Percentiles rank a stretch among this genome's conserved stretches.
These are phyloP conservation scores for Panurus biarmicus DNA, from an alignment of 2,113 vertebrate genomes.

Conservation along the genomic window DNA sequence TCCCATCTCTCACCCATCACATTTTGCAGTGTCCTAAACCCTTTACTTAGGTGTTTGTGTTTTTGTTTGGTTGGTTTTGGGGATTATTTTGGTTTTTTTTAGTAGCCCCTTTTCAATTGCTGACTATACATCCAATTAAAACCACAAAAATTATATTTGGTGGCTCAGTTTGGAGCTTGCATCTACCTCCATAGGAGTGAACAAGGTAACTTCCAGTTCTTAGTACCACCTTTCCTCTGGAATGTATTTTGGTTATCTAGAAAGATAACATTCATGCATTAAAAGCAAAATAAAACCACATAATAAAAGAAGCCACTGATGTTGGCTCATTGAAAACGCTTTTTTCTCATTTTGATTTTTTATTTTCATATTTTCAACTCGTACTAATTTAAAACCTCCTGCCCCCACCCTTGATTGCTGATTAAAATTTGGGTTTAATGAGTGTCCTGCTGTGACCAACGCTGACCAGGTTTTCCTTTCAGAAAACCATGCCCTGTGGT, in stretches of 20 bases:
- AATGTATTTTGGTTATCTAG: not conserved
- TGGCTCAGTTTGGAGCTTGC: not conserved
- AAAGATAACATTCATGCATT: not conserved
- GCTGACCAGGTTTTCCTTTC: not conserved
- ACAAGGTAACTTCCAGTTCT: not conserved
- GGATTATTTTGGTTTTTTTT: rapidly evolving
- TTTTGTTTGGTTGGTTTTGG: not conserved
- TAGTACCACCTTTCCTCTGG: not conserved
- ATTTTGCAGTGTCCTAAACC: not conserved
- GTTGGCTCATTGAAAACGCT: not conserved
- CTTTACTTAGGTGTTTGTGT: rapidly evolving
- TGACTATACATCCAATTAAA: not conserved
- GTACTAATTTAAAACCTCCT: not conserved
- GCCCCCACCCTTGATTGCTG: rapidly evolving
- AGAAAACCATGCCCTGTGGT: not conserved
- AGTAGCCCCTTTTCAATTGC: not conserved
- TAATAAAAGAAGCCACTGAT: not conserved
- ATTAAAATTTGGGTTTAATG: not conserved
- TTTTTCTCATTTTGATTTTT: not conserved
- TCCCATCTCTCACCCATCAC: not conserved
- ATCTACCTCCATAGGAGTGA: not conserved
- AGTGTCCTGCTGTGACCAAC: not conserved
- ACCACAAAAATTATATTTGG: not conserved
- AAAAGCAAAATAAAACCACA: not conserved
- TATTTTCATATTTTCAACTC: not conserved